phyloP scores from a whole-genome alignment of 2,888 invertebrate species.

The Eulithis prunata region DNA sequence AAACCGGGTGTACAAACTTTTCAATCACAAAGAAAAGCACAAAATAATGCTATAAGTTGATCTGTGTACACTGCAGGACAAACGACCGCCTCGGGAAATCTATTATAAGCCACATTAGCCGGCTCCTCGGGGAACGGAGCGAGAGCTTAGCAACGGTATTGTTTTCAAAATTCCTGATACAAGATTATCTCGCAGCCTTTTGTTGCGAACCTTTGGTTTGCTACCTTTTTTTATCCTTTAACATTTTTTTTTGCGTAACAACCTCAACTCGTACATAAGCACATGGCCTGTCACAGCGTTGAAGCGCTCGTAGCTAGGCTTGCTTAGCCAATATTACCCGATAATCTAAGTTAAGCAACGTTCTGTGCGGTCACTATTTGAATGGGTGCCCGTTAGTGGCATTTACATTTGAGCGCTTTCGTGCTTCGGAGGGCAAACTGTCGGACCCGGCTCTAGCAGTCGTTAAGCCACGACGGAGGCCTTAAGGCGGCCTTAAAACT shows the following conservation, averaged over 20 bases:
- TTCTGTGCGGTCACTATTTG: no score
- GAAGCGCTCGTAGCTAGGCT: no score
- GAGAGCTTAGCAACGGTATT: conserved; percentile 21
- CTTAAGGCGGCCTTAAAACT: no score
- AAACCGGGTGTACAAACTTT: conserved; percentile 7
- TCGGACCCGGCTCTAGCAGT: no score
- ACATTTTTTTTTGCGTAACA: neutral
- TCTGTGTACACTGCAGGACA: conserved; percentile 41
- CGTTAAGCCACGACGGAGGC: no score
- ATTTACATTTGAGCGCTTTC: no score
- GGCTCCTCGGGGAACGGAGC: conserved; percentile 17
- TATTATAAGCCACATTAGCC: conserved; percentile 60
- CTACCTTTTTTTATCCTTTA: neutral
- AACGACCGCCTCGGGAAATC: conserved; percentile 62
- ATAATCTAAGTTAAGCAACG: no score
- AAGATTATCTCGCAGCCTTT: conserved; percentile 20
- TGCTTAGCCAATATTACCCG: no score
- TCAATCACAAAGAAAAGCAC: conserved; percentile 19
- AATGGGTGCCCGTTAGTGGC: no score
- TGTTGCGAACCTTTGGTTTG: neutral
- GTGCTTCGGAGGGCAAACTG: no score
- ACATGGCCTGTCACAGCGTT: no score
- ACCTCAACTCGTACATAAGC: no score
- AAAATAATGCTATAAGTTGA: conserved; percentile 25
- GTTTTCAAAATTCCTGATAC: conserved; percentile 16